Evolutionary conservation across 2,888 invertebrate genomes (phyloP).

Genomic region (Ellobium chinense): DNA sequence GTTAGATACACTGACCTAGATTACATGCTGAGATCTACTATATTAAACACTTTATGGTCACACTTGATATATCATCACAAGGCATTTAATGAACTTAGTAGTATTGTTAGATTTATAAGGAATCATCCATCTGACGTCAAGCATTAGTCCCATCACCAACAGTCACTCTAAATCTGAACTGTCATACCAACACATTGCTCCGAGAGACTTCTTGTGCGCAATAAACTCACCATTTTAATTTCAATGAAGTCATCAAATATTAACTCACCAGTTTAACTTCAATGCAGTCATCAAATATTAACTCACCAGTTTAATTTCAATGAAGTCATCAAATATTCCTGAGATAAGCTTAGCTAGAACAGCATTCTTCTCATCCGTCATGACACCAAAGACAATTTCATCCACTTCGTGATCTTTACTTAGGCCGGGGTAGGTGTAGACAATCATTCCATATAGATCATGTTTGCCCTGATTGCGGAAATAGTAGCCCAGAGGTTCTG

Average conservation of each 20-base stretch:
- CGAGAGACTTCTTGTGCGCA: too few relatives aligned
- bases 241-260: constrained; percentile 70
- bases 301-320: constrained; percentile 74
- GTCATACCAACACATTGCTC: too few relatives aligned
- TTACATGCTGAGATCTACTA: too few relatives aligned
- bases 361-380: constrained; percentile 73
- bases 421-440: constrained; percentile 58
- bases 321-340: constrained; percentile 65
- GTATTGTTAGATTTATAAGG: too few relatives aligned
- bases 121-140: too few relatives aligned
- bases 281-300: constrained; percentile 67
- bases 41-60: too few relatives aligned
- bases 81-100: too few relatives aligned
- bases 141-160: too few relatives aligned
- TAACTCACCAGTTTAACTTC: constrained; percentile 72
- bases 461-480: constrained; percentile 56
- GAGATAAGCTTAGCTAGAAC: constrained; percentile 70
- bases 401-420: constrained; percentile 56
- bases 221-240: constrained; percentile 68
- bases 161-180: too few relatives aligned
- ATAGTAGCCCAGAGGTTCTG: constrained; percentile 72
- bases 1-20: too few relatives aligned
- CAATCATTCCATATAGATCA: constrained; percentile 62
- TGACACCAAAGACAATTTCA: constrained; percentile 76
- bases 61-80: too few relatives aligned